A percentile compares a stretch with the other conserved stretches of the same genome.
Conservation (phyloP, 1,140 invertebrate genomes). For the Procambarus virginalis region DNA sequence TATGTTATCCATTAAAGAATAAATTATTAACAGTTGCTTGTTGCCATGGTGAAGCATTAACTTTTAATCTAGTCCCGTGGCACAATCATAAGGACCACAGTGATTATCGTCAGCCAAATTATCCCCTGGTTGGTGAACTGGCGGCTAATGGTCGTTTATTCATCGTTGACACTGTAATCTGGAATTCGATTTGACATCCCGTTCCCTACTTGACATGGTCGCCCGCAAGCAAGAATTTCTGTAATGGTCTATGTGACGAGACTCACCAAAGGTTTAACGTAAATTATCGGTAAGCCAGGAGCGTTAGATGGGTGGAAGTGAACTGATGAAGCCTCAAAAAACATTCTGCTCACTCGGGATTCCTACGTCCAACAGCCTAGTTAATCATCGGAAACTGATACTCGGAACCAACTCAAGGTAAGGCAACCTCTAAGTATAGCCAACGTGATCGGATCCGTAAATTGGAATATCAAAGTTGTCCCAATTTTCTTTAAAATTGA, state of each 20-base stretch:
- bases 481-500: not conserved
- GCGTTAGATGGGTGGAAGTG: not conserved
- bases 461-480: not conserved
- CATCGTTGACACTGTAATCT: constrained; percentile 12
- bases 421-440: not conserved
- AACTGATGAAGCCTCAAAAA: not conserved
- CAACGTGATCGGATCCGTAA: not conserved
- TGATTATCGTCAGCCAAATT: not conserved
- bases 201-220: not conserved
- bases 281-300: not conserved
- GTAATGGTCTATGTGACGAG: not conserved
- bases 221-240: not conserved
- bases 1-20: not conserved
- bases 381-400: too few relatives aligned
- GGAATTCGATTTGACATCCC: constrained; percentile 9
- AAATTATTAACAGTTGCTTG: not conserved
- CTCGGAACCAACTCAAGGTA: not conserved
- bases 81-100: not conserved
- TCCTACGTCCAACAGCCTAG: too few relatives aligned
- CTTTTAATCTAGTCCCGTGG: not conserved
- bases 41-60: not conserved
- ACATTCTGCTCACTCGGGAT: too few relatives aligned
- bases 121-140: not conserved
- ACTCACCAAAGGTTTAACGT: constrained; percentile 1
- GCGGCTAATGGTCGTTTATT: not conserved